Evolutionary conservation across 2,797 vertebrate genomes (phyloP), one percentile per base, ranked within the genome.

Genomic region (Manis pentadactyla): DNA sequence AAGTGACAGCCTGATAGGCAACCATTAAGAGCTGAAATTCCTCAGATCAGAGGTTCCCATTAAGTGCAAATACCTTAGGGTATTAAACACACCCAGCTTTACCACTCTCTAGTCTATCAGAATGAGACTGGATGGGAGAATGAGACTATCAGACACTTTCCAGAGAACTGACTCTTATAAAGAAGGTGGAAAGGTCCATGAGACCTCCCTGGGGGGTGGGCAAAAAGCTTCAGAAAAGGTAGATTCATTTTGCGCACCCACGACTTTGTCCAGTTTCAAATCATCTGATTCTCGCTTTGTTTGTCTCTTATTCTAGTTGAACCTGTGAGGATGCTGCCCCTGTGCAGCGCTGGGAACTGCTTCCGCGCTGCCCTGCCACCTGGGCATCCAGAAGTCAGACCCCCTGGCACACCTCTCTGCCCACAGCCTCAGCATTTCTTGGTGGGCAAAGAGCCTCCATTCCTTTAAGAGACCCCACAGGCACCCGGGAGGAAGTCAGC

Each of bases 251-350:
- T 64, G 49, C 57, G 21, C 34, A 59, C 17, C 61, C 75, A 42
- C 73, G 5, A 29, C 27, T 74, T 53, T 55, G 64, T 42, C 88
- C 57, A 23, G 5, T 64, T 82, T 66, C 21, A 6, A 34, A 37
- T 46, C 69, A 68, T n/a, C 34, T 82, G 68, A 71, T 37, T 79
- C 64, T 55, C 69, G 77, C 21, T 85, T 64, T 19, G 0, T 74
- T 12, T 0, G 15, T 93, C 51, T 95, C n/a, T 69, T 61, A 15
- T 88, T 71, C 78, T 34, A 98, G 97, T 90, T 91, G 77, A 90
- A 95, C 31, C 79, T 81, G 42, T 98, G 57, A 97, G 1, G 64
- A 34, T 21, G 31, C 95, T 23, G 13, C 57, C 53, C 42, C 8
- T 23, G 31, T 37, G 19, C 27, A 12, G 71, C 59, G 34, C 57